Percentiles rank a stretch among this genome's conserved stretches.
Evolutionary conservation across 2,888 invertebrate species (phyloP).

Genomic region (Autographa gamma): DNA sequence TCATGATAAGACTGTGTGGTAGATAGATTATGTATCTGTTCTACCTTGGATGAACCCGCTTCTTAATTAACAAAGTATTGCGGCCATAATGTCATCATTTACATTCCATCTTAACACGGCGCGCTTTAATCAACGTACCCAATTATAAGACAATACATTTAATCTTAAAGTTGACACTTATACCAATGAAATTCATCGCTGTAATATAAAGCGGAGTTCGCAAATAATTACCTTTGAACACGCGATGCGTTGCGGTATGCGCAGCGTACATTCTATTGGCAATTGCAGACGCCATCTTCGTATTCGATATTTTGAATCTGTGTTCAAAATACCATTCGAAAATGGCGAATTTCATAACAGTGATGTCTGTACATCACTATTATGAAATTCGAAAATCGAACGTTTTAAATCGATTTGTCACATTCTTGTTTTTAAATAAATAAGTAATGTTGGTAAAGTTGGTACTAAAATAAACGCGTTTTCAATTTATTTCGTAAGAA

Average conservation of each 20-base stretch:
- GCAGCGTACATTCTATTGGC: conserved; percentile 38
- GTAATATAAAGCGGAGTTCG: conserved; percentile 38
- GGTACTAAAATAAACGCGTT: conserved; percentile 8
- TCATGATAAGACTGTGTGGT: no score
- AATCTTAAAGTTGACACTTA: conserved; percentile 45
- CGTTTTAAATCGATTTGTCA: background rate
- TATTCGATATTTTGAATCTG: conserved; percentile 16
- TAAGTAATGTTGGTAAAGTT: background rate
- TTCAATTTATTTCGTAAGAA: conserved; percentile 26
- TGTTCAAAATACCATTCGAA: no score
- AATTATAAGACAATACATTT: conserved; percentile 47
- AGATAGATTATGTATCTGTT: background rate
- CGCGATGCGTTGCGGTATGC: conserved; percentile 50
- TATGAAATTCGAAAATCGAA: background rate
- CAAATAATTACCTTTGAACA: conserved; percentile 47
- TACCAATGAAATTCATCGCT: conserved; percentile 40
- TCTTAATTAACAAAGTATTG: conserved; percentile 11
- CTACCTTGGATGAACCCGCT: background rate
- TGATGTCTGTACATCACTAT: no score
- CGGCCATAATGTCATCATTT: conserved; percentile 32
- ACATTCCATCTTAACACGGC: conserved; percentile 7
- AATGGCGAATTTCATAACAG: no score
- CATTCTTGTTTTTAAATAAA: conserved; percentile 6
- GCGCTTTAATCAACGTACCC: conserved; percentile 29
- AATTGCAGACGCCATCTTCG: conserved; percentile 40